Evolutionary conservation across 2,888 invertebrate genomes (phyloP).

Genomic region (Xestia sexstrigata): DNA sequence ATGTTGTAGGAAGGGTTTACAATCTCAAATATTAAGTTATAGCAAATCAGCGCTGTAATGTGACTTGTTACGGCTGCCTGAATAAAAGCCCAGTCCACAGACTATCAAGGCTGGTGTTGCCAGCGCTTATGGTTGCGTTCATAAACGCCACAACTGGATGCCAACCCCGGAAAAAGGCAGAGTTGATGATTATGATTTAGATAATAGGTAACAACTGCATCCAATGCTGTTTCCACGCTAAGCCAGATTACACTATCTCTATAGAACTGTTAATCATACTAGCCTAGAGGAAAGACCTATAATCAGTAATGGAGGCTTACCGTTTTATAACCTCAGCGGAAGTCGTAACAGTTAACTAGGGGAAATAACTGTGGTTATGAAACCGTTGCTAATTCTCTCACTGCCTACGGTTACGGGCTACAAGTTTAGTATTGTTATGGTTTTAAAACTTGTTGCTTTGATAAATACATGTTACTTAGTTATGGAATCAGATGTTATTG

Average conservation of each 20-base stretch:
- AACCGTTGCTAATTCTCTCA: constrained; percentile 35
- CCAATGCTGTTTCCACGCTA: neutral
- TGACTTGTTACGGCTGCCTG: too few species aligned
- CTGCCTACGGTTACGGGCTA: neutral
- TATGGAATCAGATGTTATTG: neutral
- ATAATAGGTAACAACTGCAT: neutral
- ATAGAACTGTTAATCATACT: constrained; percentile 31
- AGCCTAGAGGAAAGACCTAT: constrained; percentile 43
- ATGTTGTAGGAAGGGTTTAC: too few species aligned
- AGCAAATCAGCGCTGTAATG: too few species aligned
- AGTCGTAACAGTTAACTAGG: constrained; percentile 50
- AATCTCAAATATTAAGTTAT: too few species aligned
- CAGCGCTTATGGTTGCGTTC: too few species aligned
- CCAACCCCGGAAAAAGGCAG: neutral
- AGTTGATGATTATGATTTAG: neutral
- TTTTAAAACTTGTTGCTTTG: neutral
- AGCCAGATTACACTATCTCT: constrained; percentile 18
- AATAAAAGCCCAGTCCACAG: too few species aligned
- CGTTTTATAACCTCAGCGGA: constrained; percentile 49
- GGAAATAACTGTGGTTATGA: constrained; percentile 57
- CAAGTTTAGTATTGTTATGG: constrained; percentile 24
- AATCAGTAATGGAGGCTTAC: constrained; percentile 47
- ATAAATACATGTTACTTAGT: neutral
- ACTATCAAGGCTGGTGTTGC: too few species aligned
- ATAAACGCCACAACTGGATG: too few species aligned